A percentile compares a stretch with the other conserved stretches of the same genome.
phyloP scores from a whole-genome alignment of 1,140 invertebrate species.

The Zaprionus kolodkinae region DNA sequence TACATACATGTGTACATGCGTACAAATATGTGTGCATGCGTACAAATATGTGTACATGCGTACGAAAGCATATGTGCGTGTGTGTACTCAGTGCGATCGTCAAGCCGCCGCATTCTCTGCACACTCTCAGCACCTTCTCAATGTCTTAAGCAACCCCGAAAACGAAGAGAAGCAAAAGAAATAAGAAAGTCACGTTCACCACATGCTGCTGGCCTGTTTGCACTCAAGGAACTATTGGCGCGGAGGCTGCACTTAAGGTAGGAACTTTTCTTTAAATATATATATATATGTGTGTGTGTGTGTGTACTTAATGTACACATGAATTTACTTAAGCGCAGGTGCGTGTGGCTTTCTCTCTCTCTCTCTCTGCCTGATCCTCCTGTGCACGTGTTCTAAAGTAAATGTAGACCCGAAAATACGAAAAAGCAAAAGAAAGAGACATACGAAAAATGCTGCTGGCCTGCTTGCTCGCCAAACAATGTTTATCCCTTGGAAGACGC shows the following conservation, averaged over 20 bases:
- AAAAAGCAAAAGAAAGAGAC: background rate
- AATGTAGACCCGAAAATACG: constrained; percentile 30
- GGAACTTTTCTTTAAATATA: background rate
- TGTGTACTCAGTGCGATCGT: background rate
- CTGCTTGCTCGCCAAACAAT: constrained; percentile 1
- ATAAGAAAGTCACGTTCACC: background rate
- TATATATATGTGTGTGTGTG: background rate
- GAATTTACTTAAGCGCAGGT: background rate
- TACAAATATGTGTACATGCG: background rate
- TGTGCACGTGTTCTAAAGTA: background rate
- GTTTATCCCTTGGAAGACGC: background rate
- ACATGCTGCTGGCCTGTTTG: constrained; percentile 49
- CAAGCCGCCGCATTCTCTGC: background rate
- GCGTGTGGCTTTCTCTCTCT: background rate
- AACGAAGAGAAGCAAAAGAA: constrained; percentile 8
- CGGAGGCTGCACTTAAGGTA: background rate
- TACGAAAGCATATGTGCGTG: too few relatives aligned
- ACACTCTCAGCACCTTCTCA: background rate
- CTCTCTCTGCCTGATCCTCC: background rate
- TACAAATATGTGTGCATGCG: background rate
- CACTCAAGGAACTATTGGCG: constrained; percentile 46
- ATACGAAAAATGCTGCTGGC: background rate
- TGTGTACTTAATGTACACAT: background rate
- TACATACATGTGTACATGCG: background rate
- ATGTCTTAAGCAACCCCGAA: constrained; percentile 23